phyloP scores from a whole-genome alignment of 2,113 vertebrate species.

The Bos javanicus region DNA sequence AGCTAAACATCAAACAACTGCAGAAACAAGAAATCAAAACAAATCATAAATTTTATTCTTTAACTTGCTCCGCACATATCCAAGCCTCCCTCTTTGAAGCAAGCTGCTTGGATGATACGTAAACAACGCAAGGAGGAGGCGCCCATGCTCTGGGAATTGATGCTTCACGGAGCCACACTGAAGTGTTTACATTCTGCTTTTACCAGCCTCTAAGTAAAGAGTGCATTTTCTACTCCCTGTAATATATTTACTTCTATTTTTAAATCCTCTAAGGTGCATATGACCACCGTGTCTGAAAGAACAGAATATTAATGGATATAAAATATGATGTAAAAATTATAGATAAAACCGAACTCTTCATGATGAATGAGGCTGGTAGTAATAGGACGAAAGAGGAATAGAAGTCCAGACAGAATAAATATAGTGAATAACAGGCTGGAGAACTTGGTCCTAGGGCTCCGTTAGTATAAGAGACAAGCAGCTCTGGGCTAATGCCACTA shows the following conservation, averaged over 20 bases:
- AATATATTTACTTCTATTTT: slow-evolving; percentile 42
- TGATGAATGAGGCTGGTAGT: neutral
- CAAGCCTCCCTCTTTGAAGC: neutral
- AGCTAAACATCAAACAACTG: neutral
- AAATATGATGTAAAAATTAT: neutral
- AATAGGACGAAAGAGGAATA: neutral
- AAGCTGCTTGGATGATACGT: neutral
- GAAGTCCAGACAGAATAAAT: neutral
- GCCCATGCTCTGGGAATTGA: slow-evolving; percentile 10
- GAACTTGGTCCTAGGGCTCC: neutral
- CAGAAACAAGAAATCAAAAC: neutral
- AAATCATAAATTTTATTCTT: neutral
- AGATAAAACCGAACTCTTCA: neutral
- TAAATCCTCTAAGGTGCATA: neutral
- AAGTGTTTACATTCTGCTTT: slow-evolving; percentile 60
- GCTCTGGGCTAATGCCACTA: neutral
- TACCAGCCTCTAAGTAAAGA: slow-evolving; percentile 27
- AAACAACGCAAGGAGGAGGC: neutral
- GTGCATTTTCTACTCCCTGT: slow-evolving; percentile 24
- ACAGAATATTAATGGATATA: neutral
- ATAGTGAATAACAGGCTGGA: neutral
- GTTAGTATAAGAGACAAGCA: neutral
- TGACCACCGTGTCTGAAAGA: neutral
- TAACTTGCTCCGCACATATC: neutral
- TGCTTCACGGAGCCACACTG: neutral